These are phyloP conservation scores for Drosophila kanapiae DNA, from an alignment of 1,140 invertebrate genomes.

Conservation along the genomic window DNA sequence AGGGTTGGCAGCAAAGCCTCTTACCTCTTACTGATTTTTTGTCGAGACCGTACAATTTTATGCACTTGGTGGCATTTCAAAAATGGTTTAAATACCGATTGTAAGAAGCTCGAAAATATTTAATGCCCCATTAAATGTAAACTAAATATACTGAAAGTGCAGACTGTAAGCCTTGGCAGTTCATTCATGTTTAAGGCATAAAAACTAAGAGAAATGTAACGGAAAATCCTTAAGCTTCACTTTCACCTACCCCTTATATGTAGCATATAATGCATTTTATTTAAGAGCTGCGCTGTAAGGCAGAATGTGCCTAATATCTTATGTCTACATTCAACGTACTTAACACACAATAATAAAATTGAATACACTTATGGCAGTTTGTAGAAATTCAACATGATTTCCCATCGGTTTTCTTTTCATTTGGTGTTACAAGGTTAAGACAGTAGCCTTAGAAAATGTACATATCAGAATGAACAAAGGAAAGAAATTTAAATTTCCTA, in stretches of 20 bases:
- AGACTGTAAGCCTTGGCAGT: no score
- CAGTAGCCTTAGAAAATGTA: neutral
- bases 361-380: no score
- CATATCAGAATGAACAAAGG: no score
- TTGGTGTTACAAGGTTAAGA: neutral
- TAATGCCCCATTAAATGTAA: neutral
- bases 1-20: neutral
- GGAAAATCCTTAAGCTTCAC: neutral
- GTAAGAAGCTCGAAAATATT: neutral
- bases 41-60: neutral
- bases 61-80: neutral
- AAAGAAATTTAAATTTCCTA: neutral
- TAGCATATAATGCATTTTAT: no score
- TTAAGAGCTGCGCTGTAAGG: no score
- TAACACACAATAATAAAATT: no score
- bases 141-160: no score
- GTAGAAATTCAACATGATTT: neutral
- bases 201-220: no score
- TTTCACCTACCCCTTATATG: no score
- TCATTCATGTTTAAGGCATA: no score
- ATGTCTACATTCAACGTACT: no score
- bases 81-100: slow-evolving; percentile 10
- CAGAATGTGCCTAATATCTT: neutral
- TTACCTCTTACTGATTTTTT: slow-evolving; percentile 1
- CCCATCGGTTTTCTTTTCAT: neutral